Conservation (phyloP, 2,888 invertebrate species). For the Cryptosula pallasiana region DNA sequence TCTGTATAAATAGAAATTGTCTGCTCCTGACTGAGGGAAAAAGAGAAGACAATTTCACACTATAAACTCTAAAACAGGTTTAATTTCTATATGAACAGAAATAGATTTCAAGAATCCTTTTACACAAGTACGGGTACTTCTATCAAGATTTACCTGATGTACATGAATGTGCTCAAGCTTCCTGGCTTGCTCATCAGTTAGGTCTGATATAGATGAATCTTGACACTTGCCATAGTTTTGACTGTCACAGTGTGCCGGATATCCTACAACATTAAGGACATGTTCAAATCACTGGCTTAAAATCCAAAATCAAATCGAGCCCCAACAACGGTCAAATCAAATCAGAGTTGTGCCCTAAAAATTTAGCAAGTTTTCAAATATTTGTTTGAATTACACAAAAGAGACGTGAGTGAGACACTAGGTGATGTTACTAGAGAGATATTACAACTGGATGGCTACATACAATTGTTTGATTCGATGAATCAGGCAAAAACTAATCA, state of each 20-base stretch:
- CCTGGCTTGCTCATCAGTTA: conserved; percentile 37
- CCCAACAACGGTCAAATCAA: no score
- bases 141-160: conserved; percentile 47
- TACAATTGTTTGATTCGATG: no score
- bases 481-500: no score
- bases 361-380: no score
- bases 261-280: conserved; percentile 30
- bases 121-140: conserved; percentile 3
- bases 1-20: not conserved
- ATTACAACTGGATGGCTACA: no score
- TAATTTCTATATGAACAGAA: not conserved
- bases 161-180: conserved; percentile 53
- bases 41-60: not conserved
- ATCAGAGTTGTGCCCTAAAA: no score
- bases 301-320: no score
- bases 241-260: conserved; percentile 64
- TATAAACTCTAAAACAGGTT: not conserved
- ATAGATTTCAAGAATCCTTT: not conserved
- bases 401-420: no score
- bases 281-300: no score
- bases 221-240: conserved; percentile 30
- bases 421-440: no score
- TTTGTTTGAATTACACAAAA: no score
- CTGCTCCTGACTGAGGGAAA: no score
- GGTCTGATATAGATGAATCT: not conserved